These are phyloP conservation scores for Phyllopteryx taeniolatus DNA, from an alignment of 2,113 vertebrate species.

Conservation along the genomic window DNA sequence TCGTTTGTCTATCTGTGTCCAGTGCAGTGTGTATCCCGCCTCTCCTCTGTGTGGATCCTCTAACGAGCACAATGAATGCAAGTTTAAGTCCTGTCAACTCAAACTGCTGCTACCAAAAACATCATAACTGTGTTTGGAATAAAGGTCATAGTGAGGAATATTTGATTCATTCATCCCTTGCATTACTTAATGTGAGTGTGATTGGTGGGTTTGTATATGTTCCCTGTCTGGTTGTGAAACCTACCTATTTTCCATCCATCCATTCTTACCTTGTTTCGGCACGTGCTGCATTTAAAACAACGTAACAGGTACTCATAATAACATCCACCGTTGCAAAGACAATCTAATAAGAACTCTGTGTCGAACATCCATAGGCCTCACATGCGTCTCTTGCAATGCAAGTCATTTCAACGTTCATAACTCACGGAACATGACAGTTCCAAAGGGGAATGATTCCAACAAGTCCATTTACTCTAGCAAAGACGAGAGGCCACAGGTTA, in stretches of 20 bases:
- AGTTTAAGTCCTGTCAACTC: too few relatives aligned
- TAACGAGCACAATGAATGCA: too few relatives aligned
- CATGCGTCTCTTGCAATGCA: conserved; percentile 15
- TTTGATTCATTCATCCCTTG: too few relatives aligned
- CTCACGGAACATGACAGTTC: conserved; percentile 34
- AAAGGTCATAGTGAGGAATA: too few relatives aligned
- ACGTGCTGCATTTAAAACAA: background rate
- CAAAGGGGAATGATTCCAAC: conserved; percentile 42
- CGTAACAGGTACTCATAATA: too few relatives aligned
- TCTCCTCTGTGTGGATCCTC: too few relatives aligned
- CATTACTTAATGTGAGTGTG: too few relatives aligned
- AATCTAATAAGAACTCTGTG: background rate
- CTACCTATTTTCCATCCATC: background rate
- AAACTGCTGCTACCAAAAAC: too few relatives aligned
- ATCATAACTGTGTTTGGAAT: too few relatives aligned
- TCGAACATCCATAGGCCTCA: background rate
- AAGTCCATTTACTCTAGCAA: conserved; percentile 42
- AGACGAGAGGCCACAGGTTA: conserved; percentile 43
- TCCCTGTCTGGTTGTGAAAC: background rate
- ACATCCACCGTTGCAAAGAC: background rate
- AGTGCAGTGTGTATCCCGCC: too few relatives aligned
- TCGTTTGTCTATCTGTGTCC: too few relatives aligned
- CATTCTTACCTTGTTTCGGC: background rate
- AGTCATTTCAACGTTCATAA: conserved; percentile 23
- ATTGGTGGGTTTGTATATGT: too few relatives aligned